These are phyloP conservation scores for Cavia aperea DNA, from an alignment of 2,113 vertebrate species.

Conservation along the genomic window DNA sequence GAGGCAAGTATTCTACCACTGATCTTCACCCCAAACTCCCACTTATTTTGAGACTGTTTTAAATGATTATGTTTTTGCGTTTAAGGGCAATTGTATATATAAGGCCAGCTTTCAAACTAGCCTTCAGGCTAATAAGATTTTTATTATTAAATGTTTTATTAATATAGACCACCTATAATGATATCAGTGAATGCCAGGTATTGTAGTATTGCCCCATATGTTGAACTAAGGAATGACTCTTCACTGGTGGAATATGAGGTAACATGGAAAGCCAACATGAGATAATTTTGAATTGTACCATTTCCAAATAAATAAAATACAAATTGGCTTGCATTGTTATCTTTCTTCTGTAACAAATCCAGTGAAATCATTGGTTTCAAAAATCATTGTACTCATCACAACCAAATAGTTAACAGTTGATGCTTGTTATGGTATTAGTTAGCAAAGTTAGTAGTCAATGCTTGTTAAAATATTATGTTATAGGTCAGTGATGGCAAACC, in stretches of 20 bases:
- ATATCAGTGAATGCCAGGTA: neutral
- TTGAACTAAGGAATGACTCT: slow-evolving; percentile 2
- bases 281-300: slow-evolving; percentile 3
- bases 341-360: slow-evolving; percentile 11
- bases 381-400: neutral
- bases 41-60: slow-evolving; percentile 17
- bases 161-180: neutral
- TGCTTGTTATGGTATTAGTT: neutral
- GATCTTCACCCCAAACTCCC: neutral
- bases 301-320: slow-evolving; percentile 33
- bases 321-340: neutral
- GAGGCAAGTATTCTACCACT: neutral
- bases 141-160: slow-evolving; percentile 18
- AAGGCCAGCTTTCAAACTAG: neutral
- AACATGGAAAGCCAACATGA: neutral
- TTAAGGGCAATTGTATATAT: neutral
- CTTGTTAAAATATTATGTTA: neutral
- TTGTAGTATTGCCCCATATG: neutral
- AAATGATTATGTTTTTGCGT: slow-evolving; percentile 18
- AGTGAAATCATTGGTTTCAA: neutral
- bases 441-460: neutral
- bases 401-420: neutral
- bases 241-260: slow-evolving; percentile 24
- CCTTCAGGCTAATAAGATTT: slow-evolving; percentile 16
- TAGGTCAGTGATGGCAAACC: neutral